A percentile compares a stretch with the other conserved stretches of the same genome.
These are phyloP conservation scores for Microcebus tavaratra DNA, from an alignment of 2,113 vertebrate species.

Conservation along the genomic window DNA sequence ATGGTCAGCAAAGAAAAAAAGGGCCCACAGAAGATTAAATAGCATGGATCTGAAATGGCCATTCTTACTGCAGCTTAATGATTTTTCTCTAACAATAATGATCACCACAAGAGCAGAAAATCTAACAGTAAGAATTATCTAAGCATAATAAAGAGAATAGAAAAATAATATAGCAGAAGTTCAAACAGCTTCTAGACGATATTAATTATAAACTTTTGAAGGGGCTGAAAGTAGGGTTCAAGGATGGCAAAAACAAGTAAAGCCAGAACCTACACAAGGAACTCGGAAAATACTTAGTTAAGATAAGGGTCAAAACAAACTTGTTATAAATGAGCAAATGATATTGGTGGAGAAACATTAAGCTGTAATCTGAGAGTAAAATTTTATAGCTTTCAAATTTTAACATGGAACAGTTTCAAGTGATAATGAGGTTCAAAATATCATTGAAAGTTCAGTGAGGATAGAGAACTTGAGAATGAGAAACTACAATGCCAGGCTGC, in stretches of 20 bases:
- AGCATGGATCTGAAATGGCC: not conserved
- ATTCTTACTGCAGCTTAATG: not conserved
- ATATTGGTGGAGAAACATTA: not conserved
- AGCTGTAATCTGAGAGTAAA: not conserved
- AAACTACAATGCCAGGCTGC: not conserved
- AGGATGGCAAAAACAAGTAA: not conserved
- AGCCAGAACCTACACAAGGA: not conserved
- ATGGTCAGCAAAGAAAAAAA: not conserved
- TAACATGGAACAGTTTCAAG: not conserved
- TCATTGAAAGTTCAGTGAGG: not conserved
- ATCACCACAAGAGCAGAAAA: not conserved
- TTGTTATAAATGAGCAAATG: not conserved
- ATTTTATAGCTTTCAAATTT: not conserved
- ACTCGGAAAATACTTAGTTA: not conserved
- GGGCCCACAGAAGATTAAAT: not conserved
- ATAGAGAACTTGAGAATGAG: not conserved
- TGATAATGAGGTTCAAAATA: not conserved
- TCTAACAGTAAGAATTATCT: not conserved
- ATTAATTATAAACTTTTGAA: not conserved
- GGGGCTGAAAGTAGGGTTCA: not conserved
- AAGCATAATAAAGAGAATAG: not conserved
- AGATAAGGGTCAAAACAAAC: not conserved
- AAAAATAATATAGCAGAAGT: not conserved
- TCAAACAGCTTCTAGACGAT: not conserved
- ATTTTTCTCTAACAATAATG: constrained; percentile 2